These are phyloP conservation scores for Avahi laniger DNA, from an alignment of 2,797 vertebrate species.

Conservation along the genomic window DNA sequence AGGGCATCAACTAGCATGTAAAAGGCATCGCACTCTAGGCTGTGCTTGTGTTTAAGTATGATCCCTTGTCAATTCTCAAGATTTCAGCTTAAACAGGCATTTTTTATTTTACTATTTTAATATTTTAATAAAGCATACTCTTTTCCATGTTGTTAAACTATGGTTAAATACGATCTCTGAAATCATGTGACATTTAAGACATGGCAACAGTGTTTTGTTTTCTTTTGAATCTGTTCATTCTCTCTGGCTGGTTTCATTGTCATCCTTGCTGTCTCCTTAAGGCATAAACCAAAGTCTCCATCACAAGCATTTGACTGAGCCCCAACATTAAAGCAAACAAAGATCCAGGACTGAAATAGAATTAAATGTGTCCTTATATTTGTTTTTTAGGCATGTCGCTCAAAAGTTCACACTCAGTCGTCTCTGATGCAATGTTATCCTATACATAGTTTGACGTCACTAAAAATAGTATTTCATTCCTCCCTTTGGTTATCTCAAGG, in stretches of 20 bases:
- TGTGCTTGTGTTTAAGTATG: slow-evolving; percentile 55
- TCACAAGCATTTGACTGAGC: not conserved
- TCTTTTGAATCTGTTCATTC: not conserved
- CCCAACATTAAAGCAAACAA: not conserved
- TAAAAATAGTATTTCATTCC: not conserved
- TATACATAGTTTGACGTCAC: not conserved
- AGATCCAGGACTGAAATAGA: not conserved
- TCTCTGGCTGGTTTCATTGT: slow-evolving; percentile 38
- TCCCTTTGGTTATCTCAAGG: not conserved
- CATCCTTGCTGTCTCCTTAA: not conserved
- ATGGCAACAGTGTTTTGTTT: slow-evolving; percentile 16
- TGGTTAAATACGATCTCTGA: not conserved
- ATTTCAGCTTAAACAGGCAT: slow-evolving; percentile 33
- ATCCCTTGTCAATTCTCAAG: not conserved
- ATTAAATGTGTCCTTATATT: not conserved
- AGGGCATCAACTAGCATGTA: slow-evolving; percentile 73
- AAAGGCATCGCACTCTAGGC: slow-evolving; percentile 56
- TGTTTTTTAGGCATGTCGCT: not conserved
- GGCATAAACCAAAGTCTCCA: not conserved
- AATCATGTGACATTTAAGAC: slow-evolving; percentile 20
- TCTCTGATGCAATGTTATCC: not conserved
- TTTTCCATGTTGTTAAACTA: not conserved
- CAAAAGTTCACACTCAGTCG: not conserved
- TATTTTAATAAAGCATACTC: slow-evolving; percentile 25
- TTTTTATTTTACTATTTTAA: not conserved